Evolutionary conservation across 2,888 invertebrate species (phyloP), one percentile per base, ranked within the genome.

Genomic region (Mythimna ferrago): DNA sequence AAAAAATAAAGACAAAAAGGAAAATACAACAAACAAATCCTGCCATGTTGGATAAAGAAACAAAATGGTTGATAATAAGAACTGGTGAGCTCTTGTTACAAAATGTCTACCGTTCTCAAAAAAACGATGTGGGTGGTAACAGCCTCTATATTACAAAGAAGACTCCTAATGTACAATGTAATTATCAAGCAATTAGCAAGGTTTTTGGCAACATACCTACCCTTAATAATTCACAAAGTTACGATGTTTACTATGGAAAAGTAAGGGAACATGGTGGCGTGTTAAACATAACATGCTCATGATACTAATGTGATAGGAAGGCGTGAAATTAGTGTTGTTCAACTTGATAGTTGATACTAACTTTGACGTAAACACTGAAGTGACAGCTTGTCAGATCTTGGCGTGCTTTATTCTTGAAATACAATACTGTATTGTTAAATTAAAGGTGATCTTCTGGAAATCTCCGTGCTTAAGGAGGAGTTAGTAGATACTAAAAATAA

Each of bases 181-280:
- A 85, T 85, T 78, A 82, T 71, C 48, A 65, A 56, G 58, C 61
- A 78, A 84, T 77, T 82, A 82, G 66, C n/a, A 58, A 51, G 71
- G 48, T 69, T 75, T 82, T 82, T 68, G 74, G 66, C 53, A 67
- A 63, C 65, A 53, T 44, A 67, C 48, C 61, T n/a, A 58, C 32
- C 77, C 57, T 64, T 11, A 70, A 67, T 65, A 54, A 84, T 70
- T 66, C 32, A 48, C 38, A 51, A 72, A 81, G 38, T 73, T 82
- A 11, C 11, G 19, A 10, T 51, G 41, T 51, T 35, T 51, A 4
- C 32, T 38, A 54, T 80, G 41, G 9, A 16, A 32, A 80, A 64
- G 58, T 75, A 61, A 64, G 48, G 32, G 48, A 32, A 16, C 6
- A 11, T 51, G 60, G 14, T 79, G 11, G 11, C 41, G 54, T 72